These are phyloP conservation scores for Myodes glareolus DNA, from an alignment of 2,113 vertebrate genomes.

Conservation along the genomic window DNA sequence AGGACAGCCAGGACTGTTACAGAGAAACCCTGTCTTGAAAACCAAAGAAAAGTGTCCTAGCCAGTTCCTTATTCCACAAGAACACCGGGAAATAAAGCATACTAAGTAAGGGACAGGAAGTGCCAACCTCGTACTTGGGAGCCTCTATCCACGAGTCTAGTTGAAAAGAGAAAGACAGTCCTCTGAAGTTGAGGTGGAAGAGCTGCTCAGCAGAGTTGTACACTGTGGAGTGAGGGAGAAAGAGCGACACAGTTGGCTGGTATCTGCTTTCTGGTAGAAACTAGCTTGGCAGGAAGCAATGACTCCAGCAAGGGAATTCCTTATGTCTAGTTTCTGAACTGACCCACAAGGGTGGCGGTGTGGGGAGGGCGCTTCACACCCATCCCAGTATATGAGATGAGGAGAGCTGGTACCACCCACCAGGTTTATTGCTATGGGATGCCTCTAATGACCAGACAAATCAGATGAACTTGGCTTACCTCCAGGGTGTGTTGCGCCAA, in stretches of 20 bases:
- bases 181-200: constrained; percentile 99
- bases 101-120: constrained; percentile 19
- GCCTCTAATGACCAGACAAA: background rate
- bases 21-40: too few species aligned
- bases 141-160: constrained; percentile 99
- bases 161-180: constrained; percentile 98
- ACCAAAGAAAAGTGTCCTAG: constrained; percentile 17
- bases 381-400: background rate
- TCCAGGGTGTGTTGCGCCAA: constrained; percentile 99
- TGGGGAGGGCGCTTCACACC: background rate
- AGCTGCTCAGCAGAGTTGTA: constrained; percentile 99
- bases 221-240: constrained; percentile 86
- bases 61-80: background rate
- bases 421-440: constrained; percentile 23
- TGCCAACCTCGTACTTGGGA: constrained; percentile 97
- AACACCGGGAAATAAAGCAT: background rate
- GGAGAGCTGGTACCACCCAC: background rate
- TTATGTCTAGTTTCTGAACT: constrained; percentile 34
- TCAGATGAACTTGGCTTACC: constrained; percentile 86
- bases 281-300: constrained; percentile 10
- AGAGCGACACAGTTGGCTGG: constrained; percentile 54
- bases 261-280: background rate
- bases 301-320: background rate
- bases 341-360: background rate
- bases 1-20: too few species aligned